Percentiles rank a stretch among this genome's conserved stretches.
Evolutionary conservation across 2,797 vertebrate genomes (phyloP).

Genomic region (Propithecus perrieri): DNA sequence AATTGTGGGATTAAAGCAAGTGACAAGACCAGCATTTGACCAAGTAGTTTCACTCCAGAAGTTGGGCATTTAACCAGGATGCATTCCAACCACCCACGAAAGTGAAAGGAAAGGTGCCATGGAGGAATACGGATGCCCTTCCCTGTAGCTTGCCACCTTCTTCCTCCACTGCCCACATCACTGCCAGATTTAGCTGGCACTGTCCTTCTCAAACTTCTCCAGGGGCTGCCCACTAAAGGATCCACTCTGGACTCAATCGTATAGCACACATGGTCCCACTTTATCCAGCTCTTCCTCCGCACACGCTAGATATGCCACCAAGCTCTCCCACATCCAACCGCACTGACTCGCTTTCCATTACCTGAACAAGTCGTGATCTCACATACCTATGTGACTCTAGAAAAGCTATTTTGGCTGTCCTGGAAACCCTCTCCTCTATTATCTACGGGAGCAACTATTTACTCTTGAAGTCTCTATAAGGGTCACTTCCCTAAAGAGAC

Average conservation of each 20-base stretch:
- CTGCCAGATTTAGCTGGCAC: not conserved
- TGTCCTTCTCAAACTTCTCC: not conserved
- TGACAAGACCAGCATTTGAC: not conserved
- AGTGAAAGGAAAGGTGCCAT: not conserved
- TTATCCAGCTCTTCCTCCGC: not conserved
- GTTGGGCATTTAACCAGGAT: not conserved
- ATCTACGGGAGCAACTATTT: not conserved
- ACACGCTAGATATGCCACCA: not conserved
- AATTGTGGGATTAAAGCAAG: not conserved
- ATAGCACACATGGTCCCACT: not conserved
- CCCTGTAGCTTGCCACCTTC: no score
- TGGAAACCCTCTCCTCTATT: not conserved
- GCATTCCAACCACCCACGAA: not conserved
- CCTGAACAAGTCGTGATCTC: not conserved
- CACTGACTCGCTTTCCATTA: not conserved
- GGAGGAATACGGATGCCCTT: not conserved
- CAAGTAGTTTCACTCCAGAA: not conserved
- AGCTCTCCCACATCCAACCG: not conserved
- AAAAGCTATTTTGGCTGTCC: not conserved
- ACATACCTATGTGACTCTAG: not conserved
- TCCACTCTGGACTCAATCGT: not conserved
- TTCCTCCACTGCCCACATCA: not conserved
- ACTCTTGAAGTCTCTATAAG: not conserved
- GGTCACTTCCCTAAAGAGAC: not conserved
- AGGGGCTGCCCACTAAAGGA: not conserved